A percentile compares a stretch with the other conserved stretches of the same genome.
Evolutionary conservation across 2,888 invertebrate species (phyloP).

Genomic region (Tachina lurida): DNA sequence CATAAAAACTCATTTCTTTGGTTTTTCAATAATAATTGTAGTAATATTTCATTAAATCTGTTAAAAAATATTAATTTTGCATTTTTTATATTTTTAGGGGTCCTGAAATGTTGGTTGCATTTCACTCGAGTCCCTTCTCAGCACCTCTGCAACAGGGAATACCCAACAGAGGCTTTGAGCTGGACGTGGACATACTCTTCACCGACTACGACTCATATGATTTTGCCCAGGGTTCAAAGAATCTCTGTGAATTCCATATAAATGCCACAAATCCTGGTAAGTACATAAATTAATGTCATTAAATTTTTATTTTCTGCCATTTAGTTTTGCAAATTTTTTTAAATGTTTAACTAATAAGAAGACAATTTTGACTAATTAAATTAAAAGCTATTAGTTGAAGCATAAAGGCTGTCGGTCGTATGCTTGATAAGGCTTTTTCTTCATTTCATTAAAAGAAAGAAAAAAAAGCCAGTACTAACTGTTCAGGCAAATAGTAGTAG

Average conservation of each 20-base stretch:
- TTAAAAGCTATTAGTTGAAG: constrained; percentile 38
- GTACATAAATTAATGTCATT: constrained; percentile 48
- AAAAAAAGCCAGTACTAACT: not conserved
- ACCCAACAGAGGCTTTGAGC: constrained; percentile 91
- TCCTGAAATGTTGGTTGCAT: constrained; percentile 93
- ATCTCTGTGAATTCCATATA: constrained; percentile 88
- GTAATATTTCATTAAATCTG: no score
- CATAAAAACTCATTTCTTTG: no score
- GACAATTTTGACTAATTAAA: constrained; percentile 46
- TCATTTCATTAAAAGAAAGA: constrained; percentile 7
- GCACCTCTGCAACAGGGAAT: constrained; percentile 88
- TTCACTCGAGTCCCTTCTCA: constrained; percentile 92
- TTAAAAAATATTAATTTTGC: not conserved
- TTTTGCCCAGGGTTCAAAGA: constrained; percentile 86
- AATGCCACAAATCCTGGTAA: constrained; percentile 86
- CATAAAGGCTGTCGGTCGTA: not conserved
- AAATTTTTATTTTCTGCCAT: not conserved
- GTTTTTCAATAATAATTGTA: no score
- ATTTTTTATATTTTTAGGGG: constrained; percentile 83
- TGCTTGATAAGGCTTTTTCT: constrained; percentile 14
- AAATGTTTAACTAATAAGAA: not conserved
- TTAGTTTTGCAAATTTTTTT: not conserved
- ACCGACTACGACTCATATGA: constrained; percentile 94
- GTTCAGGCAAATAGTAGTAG: not conserved
- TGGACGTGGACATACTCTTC: constrained; percentile 94